Percentiles rank a stretch among this genome's conserved stretches.
These are phyloP conservation scores for Leptoteleia sp. DNA, from an alignment of 1,140 invertebrate genomes.

Conservation along the genomic window DNA sequence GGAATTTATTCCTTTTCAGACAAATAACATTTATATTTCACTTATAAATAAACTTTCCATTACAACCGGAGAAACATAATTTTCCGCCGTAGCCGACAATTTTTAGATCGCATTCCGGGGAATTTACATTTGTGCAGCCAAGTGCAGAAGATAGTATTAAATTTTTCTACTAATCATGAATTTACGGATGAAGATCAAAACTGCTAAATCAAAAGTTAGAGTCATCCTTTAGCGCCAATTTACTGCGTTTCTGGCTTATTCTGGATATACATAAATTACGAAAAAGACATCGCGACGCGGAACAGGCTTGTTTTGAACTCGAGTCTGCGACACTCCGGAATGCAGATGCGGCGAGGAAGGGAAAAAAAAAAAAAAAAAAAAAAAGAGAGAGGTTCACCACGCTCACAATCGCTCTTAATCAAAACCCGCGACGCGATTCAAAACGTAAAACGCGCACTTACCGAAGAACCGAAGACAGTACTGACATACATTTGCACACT, in stretches of 20 bases:
- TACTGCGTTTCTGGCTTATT: slow-evolving; percentile 55
- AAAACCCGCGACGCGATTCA: slow-evolving; percentile 38
- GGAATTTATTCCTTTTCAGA: too few relatives aligned
- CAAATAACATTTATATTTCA: too few relatives aligned
- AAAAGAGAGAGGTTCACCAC: slow-evolving; percentile 24
- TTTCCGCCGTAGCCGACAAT: too few relatives aligned
- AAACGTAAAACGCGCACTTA: slow-evolving; percentile 21
- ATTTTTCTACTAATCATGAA: too few relatives aligned
- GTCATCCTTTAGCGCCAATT: slow-evolving; percentile 15
- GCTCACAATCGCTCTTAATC: slow-evolving; percentile 53
- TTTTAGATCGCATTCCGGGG: too few relatives aligned
- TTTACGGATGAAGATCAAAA: too few relatives aligned
- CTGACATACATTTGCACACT: slow-evolving; percentile 53
- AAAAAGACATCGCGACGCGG: slow-evolving; percentile 51
- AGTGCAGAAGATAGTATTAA: too few relatives aligned
- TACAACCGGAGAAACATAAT: too few relatives aligned
- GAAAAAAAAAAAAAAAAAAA: slow-evolving; percentile 1
- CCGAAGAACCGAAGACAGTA: slow-evolving; percentile 33
- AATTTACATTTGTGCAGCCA: too few relatives aligned
- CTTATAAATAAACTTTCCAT: too few relatives aligned
- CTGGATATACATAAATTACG: slow-evolving; percentile 59
- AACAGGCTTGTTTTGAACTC: slow-evolving; percentile 56
- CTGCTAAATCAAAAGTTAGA: too few relatives aligned
- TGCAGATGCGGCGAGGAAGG: slow-evolving; percentile 43
- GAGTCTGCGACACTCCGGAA: slow-evolving; percentile 55